Evolutionary conservation across 1,140 invertebrate species (phyloP), one percentile per base, ranked within the genome.

Genomic region (Manduca sexta): DNA sequence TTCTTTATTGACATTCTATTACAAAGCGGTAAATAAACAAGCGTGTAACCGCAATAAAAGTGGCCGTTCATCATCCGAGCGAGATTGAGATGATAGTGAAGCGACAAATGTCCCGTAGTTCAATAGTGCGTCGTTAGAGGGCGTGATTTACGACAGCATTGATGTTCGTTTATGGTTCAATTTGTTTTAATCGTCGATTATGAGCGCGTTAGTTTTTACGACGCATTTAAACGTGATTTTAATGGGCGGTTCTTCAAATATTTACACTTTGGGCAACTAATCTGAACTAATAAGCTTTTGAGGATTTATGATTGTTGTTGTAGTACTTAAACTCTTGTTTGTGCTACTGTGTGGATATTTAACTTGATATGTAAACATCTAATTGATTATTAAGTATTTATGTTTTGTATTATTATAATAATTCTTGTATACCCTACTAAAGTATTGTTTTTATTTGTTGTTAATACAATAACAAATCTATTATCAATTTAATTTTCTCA

Each of bases 1-100:
- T 60, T 60, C 60, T 69, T 69, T 64, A 72, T 72, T 69, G 69
- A 64, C 65, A 64, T 69, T 64, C 60, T 67, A 64, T 74, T 70
- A 73, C 62, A 66, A 69, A 68, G 52, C 60, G 61, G 56, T 67
- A 71, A 67, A 63, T 66, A 72, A 67, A 70, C 59, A 69, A 60
- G 57, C 58, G 45, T 61, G 54, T 64, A 62, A 60, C 60, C 53
- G 69, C 62, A 65, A 74, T 78, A 78, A 75, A 75, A 73, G 56
- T 58, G 67, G 52, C 42, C 64, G 56, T 74, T 67, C 60, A 64
- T 78, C 70, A 74, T 69, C 42, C 49, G 42, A 52, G 58, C 45
- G 67, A 67, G 69, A 74, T 74, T 68, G 61, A 71, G 68, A 67
- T 49, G 66, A 67, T 72, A 69, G 63, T 56, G 61, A 60, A 61